phyloP scores from a whole-genome alignment of 2,888 invertebrate genomes.

The Phortica okadai region DNA sequence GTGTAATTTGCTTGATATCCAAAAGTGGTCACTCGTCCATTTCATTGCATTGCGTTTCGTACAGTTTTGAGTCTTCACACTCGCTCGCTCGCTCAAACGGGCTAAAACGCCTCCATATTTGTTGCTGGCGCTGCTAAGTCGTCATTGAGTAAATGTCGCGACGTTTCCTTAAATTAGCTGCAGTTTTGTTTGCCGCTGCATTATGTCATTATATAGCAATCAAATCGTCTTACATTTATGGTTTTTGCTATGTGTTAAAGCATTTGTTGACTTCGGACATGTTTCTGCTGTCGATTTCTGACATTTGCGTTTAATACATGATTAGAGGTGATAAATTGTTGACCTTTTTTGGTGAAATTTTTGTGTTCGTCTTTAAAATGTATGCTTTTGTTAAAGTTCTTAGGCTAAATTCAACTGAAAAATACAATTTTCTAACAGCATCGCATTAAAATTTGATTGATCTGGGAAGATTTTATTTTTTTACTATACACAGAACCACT shows the following conservation, averaged over 20 bases:
- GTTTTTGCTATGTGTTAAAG: neutral
- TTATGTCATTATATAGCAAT: conserved; percentile 27
- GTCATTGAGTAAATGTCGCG: conserved; percentile 48
- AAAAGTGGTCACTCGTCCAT: conserved; percentile 68
- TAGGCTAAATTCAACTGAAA: too few relatives aligned
- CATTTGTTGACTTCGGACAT: neutral
- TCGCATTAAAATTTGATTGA: neutral
- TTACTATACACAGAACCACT: neutral
- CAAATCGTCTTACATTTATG: conserved; percentile 12
- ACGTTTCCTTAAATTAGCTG: conserved; percentile 69
- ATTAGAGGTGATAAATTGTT: neutral
- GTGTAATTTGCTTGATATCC: conserved; percentile 67
- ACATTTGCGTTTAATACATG: neutral
- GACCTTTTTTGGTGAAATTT: neutral
- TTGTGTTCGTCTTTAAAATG: neutral
- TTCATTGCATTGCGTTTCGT: neutral
- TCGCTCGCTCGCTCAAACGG: conserved; percentile 13
- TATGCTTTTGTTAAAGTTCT: neutral
- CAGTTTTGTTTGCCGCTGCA: conserved; percentile 47
- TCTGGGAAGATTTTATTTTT: neutral
- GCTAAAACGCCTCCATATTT: conserved; percentile 66
- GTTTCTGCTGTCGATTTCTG: neutral
- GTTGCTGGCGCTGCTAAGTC: conserved; percentile 48
- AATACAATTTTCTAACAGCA: too few relatives aligned
- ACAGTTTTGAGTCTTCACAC: conserved; percentile 1